These are phyloP conservation scores for Archilochus colubris DNA, from an alignment of 2,113 vertebrate species.

Conservation along the genomic window DNA sequence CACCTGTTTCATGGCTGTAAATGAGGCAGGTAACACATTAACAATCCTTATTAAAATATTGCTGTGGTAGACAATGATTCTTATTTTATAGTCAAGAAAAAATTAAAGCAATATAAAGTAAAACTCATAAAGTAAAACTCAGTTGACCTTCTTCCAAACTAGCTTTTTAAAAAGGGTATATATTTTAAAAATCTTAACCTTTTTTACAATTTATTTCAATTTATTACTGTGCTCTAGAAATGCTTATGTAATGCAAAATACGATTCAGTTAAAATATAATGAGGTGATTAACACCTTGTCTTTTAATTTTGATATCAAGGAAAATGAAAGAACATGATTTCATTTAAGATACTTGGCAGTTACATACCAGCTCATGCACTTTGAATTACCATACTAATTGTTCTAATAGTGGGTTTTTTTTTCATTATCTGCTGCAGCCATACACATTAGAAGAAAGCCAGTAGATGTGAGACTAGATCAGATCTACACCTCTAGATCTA, in stretches of 20 bases:
- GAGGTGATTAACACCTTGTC: constrained; percentile 7
- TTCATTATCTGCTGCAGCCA: neutral
- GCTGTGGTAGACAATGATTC: neutral
- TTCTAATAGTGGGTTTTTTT: neutral
- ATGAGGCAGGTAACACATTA: neutral
- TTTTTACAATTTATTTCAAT: neutral
- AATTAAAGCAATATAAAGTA: neutral
- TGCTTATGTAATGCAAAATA: neutral
- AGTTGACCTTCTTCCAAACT: neutral
- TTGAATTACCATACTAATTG: neutral
- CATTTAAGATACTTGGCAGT: neutral
- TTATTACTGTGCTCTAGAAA: neutral
- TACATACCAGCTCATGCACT: neutral
- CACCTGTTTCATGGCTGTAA: neutral
- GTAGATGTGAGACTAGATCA: neutral
- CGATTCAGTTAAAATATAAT: constrained; percentile 10
- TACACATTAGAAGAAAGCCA: neutral
- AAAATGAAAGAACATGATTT: constrained; percentile 5
- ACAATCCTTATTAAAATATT: neutral
- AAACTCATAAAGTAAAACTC: constrained; percentile 7
- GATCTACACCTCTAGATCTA: neutral
- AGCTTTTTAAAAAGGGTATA: neutral
- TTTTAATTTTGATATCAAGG: neutral
- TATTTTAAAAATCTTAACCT: neutral
- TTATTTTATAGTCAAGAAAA: neutral